These are phyloP conservation scores for Silurus glanis DNA, from an alignment of 2,113 vertebrate species.

Conservation along the genomic window DNA sequence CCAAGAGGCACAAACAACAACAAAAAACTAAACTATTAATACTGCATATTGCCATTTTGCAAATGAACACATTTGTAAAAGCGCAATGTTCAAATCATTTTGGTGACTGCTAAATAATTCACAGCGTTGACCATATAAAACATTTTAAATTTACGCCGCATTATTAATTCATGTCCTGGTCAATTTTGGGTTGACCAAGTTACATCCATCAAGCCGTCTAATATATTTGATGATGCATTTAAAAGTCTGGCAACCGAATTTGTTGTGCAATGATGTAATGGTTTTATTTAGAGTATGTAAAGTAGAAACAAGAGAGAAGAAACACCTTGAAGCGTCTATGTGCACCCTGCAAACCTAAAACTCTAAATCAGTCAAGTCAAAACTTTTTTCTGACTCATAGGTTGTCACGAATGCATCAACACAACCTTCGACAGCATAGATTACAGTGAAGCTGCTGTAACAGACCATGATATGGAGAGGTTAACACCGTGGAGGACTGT, in stretches of 20 bases:
- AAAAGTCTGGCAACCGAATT: neutral
- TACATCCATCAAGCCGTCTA: neutral
- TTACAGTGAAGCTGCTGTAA: neutral
- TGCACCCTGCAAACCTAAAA: neutral
- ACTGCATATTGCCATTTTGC: neutral
- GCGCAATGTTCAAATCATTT: constrained; percentile 12
- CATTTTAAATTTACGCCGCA: constrained; percentile 24
- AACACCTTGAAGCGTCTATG: neutral
- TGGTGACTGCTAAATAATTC: constrained; percentile 42
- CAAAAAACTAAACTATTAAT: neutral
- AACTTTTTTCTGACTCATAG: neutral
- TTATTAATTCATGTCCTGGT: constrained; percentile 46
- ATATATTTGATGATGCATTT: neutral
- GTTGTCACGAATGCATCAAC: neutral
- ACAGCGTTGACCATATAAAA: constrained; percentile 38
- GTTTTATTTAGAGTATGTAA: neutral
- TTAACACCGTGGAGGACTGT: neutral
- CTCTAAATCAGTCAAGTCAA: neutral
- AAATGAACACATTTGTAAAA: neutral
- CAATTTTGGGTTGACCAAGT: constrained; percentile 25
- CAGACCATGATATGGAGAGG: neutral
- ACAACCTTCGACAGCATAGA: neutral
- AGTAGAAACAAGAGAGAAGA: neutral
- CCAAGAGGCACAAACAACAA: neutral
- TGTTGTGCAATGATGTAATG: neutral